Conservation (phyloP, 1,140 invertebrate species). For the Elysia chlorotica region DNA sequence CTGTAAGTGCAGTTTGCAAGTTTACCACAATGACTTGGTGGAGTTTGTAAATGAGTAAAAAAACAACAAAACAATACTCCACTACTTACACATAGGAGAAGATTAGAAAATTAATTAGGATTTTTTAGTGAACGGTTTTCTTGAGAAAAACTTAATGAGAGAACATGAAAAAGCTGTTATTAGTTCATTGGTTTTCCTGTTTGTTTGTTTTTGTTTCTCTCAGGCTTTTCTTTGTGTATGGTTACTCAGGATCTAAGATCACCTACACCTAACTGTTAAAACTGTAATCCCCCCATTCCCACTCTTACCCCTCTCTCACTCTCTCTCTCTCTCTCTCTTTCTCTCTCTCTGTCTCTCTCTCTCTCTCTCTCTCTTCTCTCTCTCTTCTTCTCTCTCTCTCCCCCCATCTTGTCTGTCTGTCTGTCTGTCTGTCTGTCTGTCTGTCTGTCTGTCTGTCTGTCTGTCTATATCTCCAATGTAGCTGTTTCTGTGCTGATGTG, state of each 20-base stretch:
- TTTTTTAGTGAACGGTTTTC: not conserved
- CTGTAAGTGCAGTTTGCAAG: conserved; percentile 15
- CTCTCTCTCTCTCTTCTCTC: no score
- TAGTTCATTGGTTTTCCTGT: not conserved
- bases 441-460: no score
- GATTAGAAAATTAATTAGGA: not conserved
- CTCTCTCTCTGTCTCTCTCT: no score
- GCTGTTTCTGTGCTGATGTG: no score
- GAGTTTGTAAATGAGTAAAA: not conserved
- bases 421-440: no score
- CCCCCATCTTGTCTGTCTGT: no score
- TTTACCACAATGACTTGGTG: not conserved
- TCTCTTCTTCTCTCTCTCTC: no score
- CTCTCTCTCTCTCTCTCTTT: not conserved
- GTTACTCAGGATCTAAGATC: not conserved
- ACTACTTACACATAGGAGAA: not conserved
- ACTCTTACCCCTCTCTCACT: not conserved
- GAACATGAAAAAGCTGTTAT: not conserved
- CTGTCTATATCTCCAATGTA: no score
- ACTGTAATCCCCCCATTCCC: not conserved
- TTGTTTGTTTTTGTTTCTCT: not conserved
- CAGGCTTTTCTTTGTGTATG: not conserved
- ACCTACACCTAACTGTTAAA: not conserved
- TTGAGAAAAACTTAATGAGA: not conserved
- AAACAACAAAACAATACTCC: not conserved